Conservation (phyloP, 2,797 vertebrate genomes). For the Morelia viridis region DNA sequence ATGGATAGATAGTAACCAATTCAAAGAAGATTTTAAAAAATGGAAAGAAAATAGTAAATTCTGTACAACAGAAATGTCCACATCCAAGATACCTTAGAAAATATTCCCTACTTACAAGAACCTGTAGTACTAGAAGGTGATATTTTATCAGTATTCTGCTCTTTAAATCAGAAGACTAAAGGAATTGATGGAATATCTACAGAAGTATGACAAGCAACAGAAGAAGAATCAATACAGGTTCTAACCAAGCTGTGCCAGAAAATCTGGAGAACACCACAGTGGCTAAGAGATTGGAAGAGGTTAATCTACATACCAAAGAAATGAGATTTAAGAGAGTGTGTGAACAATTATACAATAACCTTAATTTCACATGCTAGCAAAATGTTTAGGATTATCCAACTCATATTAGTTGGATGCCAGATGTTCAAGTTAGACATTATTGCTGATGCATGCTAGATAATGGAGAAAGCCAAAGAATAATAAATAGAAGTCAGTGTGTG, state of each 20-base stretch:
- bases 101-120: neutral
- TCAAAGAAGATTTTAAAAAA: neutral
- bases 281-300: neutral
- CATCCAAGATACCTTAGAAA: neutral
- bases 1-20: neutral
- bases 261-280: neutral
- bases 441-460: neutral
- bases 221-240: neutral
- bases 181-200: neutral
- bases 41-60: neutral
- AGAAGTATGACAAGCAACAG: neutral
- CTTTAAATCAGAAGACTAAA: neutral
- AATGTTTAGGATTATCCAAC: neutral
- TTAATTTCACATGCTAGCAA: neutral
- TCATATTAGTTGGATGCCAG: neutral
- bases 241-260: neutral
- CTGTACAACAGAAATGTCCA: neutral
- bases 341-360: neutral
- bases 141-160: neutral
- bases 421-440: neutral
- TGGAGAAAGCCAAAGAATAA: neutral
- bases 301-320: neutral
- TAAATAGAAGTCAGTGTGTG: neutral
- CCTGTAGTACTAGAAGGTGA: neutral
- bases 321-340: neutral